phyloP scores from a whole-genome alignment of 2,888 invertebrate species.

The Gari tellinella region DNA sequence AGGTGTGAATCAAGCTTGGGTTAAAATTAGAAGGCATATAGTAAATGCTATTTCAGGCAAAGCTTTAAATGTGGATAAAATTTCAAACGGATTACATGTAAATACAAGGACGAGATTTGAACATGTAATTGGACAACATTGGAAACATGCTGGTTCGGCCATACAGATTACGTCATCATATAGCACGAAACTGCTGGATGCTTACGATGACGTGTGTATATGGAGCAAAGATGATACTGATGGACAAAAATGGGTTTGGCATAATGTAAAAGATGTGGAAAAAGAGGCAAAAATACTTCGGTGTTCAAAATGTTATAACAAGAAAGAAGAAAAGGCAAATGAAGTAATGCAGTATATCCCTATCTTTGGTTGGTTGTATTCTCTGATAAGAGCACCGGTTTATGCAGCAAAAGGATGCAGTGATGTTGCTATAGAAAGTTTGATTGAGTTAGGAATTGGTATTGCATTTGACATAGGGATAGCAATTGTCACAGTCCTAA shows the following conservation, averaged over 20 bases:
- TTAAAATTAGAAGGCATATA: too few species aligned
- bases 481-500: constrained; percentile 8
- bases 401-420: constrained; percentile 20
- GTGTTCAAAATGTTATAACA: constrained; percentile 28
- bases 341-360: constrained; percentile 28
- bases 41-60: too few species aligned
- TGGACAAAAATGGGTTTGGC: constrained; percentile 27
- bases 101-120: background rate
- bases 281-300: constrained; percentile 21
- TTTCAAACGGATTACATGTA: too few species aligned
- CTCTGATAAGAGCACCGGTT: constrained; percentile 7
- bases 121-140: constrained; percentile 1
- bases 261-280: constrained; percentile 3
- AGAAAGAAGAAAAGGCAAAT: constrained; percentile 29
- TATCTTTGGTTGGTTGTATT: constrained; percentile 24
- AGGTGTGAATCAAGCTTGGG: too few species aligned
- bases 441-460: constrained; percentile 9
- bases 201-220: background rate
- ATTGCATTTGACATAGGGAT: constrained; percentile 21
- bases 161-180: too few species aligned
- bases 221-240: constrained; percentile 26
- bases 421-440: constrained; percentile 14
- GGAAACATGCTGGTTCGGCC: background rate
- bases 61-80: too few species aligned
- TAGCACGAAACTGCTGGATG: too few species aligned